A percentile compares a stretch with the other conserved stretches of the same genome.
Conservation (phyloP, 2,888 invertebrate species). For the Pinctada fucata region DNA sequence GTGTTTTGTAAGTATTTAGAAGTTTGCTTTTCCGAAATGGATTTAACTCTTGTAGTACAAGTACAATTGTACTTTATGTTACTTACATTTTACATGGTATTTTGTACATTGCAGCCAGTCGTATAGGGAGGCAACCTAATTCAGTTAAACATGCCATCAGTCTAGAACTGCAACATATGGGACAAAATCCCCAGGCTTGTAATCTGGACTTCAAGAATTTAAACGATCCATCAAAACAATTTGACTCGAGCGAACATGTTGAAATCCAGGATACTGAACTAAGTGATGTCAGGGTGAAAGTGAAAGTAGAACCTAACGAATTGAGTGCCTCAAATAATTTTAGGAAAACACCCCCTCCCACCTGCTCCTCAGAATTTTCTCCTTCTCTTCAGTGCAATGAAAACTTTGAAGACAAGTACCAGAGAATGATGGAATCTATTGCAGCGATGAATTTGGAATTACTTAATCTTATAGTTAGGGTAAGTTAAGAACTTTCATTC, state of each 20-base stretch:
- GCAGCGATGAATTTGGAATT: background rate
- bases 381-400: background rate
- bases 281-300: background rate
- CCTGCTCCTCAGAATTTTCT: background rate
- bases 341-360: background rate
- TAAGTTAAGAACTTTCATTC: background rate
- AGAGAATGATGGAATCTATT: background rate
- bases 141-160: conserved; percentile 75
- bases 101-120: conserved; percentile 60
- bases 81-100: no score
- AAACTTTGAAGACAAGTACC: background rate
- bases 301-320: conserved; percentile 1
- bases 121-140: conserved; percentile 76
- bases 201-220: conserved; percentile 22
- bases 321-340: background rate
- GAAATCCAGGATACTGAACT: background rate
- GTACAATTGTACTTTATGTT: no score
- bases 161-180: conserved; percentile 60
- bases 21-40: no score
- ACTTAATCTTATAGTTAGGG: background rate
- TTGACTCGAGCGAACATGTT: background rate
- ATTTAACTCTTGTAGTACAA: no score
- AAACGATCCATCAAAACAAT: conserved; percentile 11
- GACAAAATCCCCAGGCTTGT: background rate
- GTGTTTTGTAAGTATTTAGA: no score